A percentile compares a stretch with the other conserved stretches of the same genome.
These are phyloP conservation scores for Vidua chalybeata DNA, from an alignment of 2,113 vertebrate genomes.

Conservation along the genomic window DNA sequence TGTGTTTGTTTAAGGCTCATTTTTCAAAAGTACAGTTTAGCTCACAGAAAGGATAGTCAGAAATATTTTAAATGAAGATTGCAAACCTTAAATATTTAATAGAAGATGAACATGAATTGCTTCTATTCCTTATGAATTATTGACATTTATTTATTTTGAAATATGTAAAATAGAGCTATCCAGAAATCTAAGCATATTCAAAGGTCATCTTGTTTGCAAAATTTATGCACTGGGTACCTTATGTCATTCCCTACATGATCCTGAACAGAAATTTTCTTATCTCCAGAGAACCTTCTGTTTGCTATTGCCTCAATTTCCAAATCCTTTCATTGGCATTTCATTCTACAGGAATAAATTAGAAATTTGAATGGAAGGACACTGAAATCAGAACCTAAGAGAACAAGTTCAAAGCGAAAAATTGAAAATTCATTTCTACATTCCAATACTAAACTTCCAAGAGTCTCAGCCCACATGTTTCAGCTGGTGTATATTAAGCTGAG, in stretches of 20 bases:
- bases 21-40: conserved; percentile 27
- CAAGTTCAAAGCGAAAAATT: not conserved
- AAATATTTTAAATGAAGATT: conserved; percentile 7
- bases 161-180: not conserved
- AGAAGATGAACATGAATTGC: not conserved
- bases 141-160: conserved; percentile 3
- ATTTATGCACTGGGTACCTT: not conserved
- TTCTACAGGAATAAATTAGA: not conserved
- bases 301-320: not conserved
- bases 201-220: not conserved
- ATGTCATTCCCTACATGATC: not conserved
- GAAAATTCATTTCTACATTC: not conserved
- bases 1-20: conserved; percentile 22
- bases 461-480: not conserved
- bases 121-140: not conserved
- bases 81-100: conserved; percentile 10
- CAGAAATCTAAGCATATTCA: not conserved
- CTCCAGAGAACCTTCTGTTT: not conserved
- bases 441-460: not conserved
- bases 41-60: not conserved
- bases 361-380: not conserved
- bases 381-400: not conserved
- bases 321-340: not conserved
- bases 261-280: not conserved
- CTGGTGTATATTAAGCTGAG: not conserved